Conservation (phyloP, 2,888 invertebrate species). For the Glaucopsyche alexis region DNA sequence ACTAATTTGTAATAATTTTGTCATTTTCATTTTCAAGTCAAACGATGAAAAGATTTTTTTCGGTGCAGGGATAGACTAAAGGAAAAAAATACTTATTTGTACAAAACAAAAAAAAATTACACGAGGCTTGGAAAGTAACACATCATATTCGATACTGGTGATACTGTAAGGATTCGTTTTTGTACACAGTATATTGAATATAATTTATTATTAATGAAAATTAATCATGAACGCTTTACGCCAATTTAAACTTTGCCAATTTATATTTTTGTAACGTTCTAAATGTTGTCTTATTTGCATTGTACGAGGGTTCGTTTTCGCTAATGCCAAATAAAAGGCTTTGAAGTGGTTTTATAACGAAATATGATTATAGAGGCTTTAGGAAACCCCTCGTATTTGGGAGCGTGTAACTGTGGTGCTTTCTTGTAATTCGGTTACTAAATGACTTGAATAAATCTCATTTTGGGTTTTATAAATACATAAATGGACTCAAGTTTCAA, state of each 20-base stretch:
- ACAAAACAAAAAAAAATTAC: not conserved
- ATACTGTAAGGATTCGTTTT: constrained; percentile 7
- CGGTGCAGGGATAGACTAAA: not conserved
- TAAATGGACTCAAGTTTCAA: not conserved
- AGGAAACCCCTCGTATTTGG: constrained; percentile 20
- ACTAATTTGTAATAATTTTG: not conserved
- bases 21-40: constrained; percentile 10
- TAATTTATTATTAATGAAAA: constrained; percentile 26
- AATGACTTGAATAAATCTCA: constrained; percentile 22
- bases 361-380: constrained; percentile 30
- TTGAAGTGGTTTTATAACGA: constrained; percentile 30
- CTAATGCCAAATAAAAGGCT: constrained; percentile 5
- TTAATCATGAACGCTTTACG: constrained; percentile 26
- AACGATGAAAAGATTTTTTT: not conserved
- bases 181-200: constrained; percentile 13
- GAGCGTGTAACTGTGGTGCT: constrained; percentile 21
- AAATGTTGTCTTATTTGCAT: constrained; percentile 5
- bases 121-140: not conserved
- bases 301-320: not conserved
- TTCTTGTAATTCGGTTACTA: constrained; percentile 26
- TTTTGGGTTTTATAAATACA: constrained; percentile 20
- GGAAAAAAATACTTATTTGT: not conserved
- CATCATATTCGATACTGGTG: not conserved
- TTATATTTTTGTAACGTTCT: not conserved
- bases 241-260: constrained; percentile 28